Percentiles rank a stretch among this genome's conserved stretches.
phyloP scores from a whole-genome alignment of 2,888 invertebrate species.

The Coelopa pilipes region DNA sequence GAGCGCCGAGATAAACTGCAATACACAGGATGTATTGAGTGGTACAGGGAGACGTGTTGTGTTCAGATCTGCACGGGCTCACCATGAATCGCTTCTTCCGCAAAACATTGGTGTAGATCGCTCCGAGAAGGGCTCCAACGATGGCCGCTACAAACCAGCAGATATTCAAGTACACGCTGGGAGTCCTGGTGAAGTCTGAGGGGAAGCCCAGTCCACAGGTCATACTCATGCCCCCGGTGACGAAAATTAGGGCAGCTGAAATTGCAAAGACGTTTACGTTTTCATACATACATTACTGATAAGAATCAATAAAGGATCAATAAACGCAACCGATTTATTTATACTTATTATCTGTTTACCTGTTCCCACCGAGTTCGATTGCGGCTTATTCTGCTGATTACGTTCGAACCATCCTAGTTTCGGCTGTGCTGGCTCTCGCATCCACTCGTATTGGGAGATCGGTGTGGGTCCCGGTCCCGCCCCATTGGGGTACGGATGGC shows the following conservation, averaged over 20 bases:
- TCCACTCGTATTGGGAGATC: neutral
- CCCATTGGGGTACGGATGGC: conserved; percentile 28
- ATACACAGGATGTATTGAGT: neutral
- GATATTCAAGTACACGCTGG: conserved; percentile 41
- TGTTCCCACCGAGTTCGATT: conserved; percentile 46
- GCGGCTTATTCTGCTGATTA: conserved; percentile 45
- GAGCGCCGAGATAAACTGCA: conserved; percentile 46
- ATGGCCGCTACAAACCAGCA: conserved; percentile 62
- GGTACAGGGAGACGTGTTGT: neutral
- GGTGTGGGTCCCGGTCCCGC: conserved; percentile 13
- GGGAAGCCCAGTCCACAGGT: conserved; percentile 38
- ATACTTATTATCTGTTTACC: conserved; percentile 37
- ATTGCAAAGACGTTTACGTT: conserved; percentile 1
- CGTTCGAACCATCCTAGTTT: conserved; percentile 41
- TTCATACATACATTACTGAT: too few relatives aligned
- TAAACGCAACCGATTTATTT: neutral
- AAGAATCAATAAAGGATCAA: too few relatives aligned
- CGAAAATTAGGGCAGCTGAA: conserved; percentile 52
- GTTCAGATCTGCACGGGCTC: conserved; percentile 35
- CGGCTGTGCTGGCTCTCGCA: conserved; percentile 3
- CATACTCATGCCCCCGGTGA: conserved; percentile 59
- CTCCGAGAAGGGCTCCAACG: conserved; percentile 53
- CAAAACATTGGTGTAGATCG: conserved; percentile 48
- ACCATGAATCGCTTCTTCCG: conserved; percentile 55
- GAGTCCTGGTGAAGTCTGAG: neutral